These are phyloP conservation scores for Bos javanicus DNA, from an alignment of 2,113 vertebrate species.

Conservation along the genomic window DNA sequence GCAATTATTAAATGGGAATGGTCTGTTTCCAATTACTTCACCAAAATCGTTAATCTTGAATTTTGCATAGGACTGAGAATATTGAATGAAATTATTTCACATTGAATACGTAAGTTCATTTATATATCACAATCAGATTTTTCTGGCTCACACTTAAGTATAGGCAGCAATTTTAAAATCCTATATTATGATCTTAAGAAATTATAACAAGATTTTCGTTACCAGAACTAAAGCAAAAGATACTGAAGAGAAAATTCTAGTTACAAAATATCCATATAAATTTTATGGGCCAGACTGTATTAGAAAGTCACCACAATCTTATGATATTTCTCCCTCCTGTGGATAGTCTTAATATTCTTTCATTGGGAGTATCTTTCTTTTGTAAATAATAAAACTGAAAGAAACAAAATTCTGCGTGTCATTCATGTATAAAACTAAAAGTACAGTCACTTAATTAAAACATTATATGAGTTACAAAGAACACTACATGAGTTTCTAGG, in stretches of 20 bases:
- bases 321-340: not conserved
- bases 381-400: not conserved
- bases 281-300: not conserved
- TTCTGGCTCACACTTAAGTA: not conserved
- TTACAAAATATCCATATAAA: not conserved
- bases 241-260: not conserved
- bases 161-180: not conserved
- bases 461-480: constrained; percentile 40
- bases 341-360: constrained; percentile 38
- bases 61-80: not conserved
- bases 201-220: constrained; percentile 28
- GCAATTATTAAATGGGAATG: not conserved
- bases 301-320: not conserved
- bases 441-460: not conserved
- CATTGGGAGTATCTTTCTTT: constrained; percentile 12
- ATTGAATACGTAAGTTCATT: constrained; percentile 13
- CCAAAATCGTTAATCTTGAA: constrained; percentile 8
- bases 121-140: not conserved
- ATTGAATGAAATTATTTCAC: not conserved
- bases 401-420: constrained; percentile 33
- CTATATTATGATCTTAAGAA: not conserved
- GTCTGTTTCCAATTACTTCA: not conserved
- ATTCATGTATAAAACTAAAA: constrained; percentile 14
- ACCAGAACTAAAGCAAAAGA: constrained; percentile 10
- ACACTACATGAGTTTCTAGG: constrained; percentile 22